Percentiles rank a stretch among this genome's conserved stretches.
Evolutionary conservation across 2,113 vertebrate genomes (phyloP).

Genomic region (Albula goreensis): DNA sequence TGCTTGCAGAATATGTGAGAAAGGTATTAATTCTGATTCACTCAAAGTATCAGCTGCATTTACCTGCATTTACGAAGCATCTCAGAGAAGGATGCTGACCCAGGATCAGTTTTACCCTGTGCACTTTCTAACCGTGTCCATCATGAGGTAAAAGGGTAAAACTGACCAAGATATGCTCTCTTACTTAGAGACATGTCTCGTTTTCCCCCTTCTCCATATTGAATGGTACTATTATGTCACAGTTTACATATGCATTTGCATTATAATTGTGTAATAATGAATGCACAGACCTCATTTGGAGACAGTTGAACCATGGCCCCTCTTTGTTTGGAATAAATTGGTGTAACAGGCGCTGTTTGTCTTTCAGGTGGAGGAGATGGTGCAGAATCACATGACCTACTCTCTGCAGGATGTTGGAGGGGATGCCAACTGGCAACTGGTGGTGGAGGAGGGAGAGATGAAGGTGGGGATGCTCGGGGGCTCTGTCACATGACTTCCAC

Average conservation of each 20-base stretch:
- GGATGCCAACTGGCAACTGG: slow-evolving; percentile 97
- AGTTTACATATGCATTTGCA: background rate
- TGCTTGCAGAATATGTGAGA: background rate
- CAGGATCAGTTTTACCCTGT: too few relatives aligned
- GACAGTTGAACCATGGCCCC: background rate
- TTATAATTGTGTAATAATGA: background rate
- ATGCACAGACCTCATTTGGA: background rate
- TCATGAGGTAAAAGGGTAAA: too few relatives aligned
- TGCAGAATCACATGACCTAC: slow-evolving; percentile 94
- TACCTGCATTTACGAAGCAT: too few relatives aligned
- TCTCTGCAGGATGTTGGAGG: slow-evolving; percentile 97
- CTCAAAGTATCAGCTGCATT: too few relatives aligned
- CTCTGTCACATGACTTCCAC: background rate
- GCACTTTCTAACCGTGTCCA: too few relatives aligned
- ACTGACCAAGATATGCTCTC: too few relatives aligned
- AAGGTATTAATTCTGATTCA: background rate
- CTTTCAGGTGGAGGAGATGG: slow-evolving; percentile 91
- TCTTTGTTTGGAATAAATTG: background rate
- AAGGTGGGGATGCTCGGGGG: slow-evolving; percentile 76
- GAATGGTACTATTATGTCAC: background rate
- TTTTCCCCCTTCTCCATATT: too few relatives aligned
- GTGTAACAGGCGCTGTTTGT: background rate
- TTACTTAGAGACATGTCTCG: too few relatives aligned
- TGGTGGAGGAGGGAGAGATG: slow-evolving; percentile 98
- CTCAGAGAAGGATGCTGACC: too few relatives aligned